These are phyloP conservation scores for Rhyacichthys aspro DNA, from an alignment of 2,797 vertebrate genomes.

Conservation along the genomic window DNA sequence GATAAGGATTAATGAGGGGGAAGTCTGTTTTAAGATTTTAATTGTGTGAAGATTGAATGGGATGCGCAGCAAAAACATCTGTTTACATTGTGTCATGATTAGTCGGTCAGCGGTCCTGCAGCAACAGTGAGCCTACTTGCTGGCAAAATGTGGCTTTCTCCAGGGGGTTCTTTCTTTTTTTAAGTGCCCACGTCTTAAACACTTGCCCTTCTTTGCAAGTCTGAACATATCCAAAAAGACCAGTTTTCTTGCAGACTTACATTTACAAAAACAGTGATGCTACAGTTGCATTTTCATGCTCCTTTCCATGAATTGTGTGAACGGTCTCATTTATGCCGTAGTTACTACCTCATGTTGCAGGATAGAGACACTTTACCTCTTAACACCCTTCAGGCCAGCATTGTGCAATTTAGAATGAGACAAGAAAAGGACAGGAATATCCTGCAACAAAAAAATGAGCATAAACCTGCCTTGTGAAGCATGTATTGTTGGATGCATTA, in stretches of 20 bases:
- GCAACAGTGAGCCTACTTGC: slow-evolving; percentile 72
- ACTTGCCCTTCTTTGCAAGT: slow-evolving; percentile 54
- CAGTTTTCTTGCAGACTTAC: slow-evolving; percentile 52
- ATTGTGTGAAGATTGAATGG: slow-evolving; percentile 77
- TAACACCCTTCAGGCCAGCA: too few relatives aligned
- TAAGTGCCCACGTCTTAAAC: slow-evolving; percentile 66
- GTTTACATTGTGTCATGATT: slow-evolving; percentile 78
- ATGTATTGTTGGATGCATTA: slow-evolving; percentile 7
- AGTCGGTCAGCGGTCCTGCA: slow-evolving; percentile 73
- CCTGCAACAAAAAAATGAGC: slow-evolving; percentile 34
- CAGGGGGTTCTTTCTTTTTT: slow-evolving; percentile 54
- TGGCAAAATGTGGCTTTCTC: slow-evolving; percentile 58
- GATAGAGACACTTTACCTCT: too few relatives aligned
- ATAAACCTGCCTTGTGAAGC: slow-evolving; percentile 41
- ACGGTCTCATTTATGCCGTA: too few relatives aligned
- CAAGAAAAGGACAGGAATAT: slow-evolving; percentile 39
- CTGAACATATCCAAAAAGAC: slow-evolving; percentile 60
- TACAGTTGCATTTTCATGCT: too few relatives aligned
- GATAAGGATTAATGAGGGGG: slow-evolving; percentile 80
- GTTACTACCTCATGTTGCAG: too few relatives aligned
- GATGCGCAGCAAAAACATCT: slow-evolving; percentile 59
- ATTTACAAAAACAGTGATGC: too few relatives aligned
- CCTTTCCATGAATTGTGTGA: too few relatives aligned
- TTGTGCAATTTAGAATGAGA: too few relatives aligned
- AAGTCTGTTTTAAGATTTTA: slow-evolving; percentile 70